Evolutionary conservation across 2,888 invertebrate species (phyloP), one percentile per base, ranked within the genome.

Genomic region (Synanthedon vespiformis): DNA sequence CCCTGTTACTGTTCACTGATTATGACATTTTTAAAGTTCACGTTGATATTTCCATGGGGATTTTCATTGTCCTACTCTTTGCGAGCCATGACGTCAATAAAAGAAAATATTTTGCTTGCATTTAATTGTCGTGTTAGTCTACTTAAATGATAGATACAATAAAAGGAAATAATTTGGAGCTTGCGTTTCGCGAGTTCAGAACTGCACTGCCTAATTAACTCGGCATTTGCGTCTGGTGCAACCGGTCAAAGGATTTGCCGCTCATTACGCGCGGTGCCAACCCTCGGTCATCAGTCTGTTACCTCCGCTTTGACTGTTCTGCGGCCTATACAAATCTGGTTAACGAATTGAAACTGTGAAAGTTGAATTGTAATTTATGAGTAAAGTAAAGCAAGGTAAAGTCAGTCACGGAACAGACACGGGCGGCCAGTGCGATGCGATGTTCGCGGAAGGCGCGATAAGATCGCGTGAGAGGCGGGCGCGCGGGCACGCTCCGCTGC

Each of bases 401-500:
- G 70, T 66, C 66, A 77, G 77, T 79, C 78, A 80, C 78, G 80
- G 74, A 79, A 83, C 67, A 78, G 79, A 78, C 72, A 72, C 72
- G 66, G 72, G 68, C 78, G 78, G 78, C 72, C 80, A 80, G 78
- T 76, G 73, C 79, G 72, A 75, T 74, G 79, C 80, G 74, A 81
- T 80, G 84, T 84, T 82, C 80, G 80, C 84, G 80, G 85, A 79
- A 83, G 79, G 78, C 72, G 79, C 77, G 87, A 85, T 84, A 84
- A 78, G 72, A 86, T 86, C 86, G 84, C 85, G 83, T 83, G 84
- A 78, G 81, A 79, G 81, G 80, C 74, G 75, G 74, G 76, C 72
- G 67, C 71, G 73, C 72, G 72, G 69, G 68, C 50, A 50, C 67
- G 60, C 58, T 56, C 59, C 62, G 56, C 65, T 66, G 65, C 72